Evolutionary conservation across 2,797 vertebrate genomes (phyloP).

Genomic region (Hybognathus amarus): DNA sequence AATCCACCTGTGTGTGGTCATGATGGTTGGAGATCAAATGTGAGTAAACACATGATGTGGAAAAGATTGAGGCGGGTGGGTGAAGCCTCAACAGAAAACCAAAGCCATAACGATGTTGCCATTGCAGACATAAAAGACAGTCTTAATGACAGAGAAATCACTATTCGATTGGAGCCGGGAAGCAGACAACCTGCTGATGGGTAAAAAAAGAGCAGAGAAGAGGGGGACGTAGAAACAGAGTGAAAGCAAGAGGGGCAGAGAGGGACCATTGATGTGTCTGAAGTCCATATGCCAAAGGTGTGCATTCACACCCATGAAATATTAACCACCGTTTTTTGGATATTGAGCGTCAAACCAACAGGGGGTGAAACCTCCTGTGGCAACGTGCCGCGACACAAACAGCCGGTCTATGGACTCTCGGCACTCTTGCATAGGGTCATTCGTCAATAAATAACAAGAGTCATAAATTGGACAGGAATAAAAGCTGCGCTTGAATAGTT

Average conservation of each 20-base stretch:
- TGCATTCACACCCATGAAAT: conserved; percentile 66
- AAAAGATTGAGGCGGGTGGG: conserved; percentile 19
- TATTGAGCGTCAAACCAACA: conserved; percentile 58
- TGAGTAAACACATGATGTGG: conserved; percentile 45
- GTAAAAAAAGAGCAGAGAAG: not conserved
- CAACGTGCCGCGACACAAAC: conserved; percentile 42
- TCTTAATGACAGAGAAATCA: not conserved
- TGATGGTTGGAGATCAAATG: conserved; percentile 69
- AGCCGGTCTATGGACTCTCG: not conserved
- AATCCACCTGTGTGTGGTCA: conserved; percentile 46
- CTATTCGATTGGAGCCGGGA: not conserved
- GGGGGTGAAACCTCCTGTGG: conserved; percentile 60
- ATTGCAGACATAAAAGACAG: conserved; percentile 16
- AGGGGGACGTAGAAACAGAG: not conserved
- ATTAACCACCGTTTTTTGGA: conserved; percentile 65
- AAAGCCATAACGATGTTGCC: not conserved
- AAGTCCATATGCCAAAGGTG: conserved; percentile 63
- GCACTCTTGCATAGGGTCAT: conserved; percentile 7
- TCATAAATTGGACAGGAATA: conserved; percentile 17
- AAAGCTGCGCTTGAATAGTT: conserved; percentile 25
- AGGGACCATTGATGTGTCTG: conserved; percentile 54
- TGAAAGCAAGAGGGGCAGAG: not conserved
- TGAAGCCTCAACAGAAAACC: conserved; percentile 3
- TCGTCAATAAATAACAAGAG: conserved; percentile 37
- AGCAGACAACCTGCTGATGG: not conserved